Conservation (phyloP, 1,140 invertebrate genomes). For the Pristionchus pacificus region DNA sequence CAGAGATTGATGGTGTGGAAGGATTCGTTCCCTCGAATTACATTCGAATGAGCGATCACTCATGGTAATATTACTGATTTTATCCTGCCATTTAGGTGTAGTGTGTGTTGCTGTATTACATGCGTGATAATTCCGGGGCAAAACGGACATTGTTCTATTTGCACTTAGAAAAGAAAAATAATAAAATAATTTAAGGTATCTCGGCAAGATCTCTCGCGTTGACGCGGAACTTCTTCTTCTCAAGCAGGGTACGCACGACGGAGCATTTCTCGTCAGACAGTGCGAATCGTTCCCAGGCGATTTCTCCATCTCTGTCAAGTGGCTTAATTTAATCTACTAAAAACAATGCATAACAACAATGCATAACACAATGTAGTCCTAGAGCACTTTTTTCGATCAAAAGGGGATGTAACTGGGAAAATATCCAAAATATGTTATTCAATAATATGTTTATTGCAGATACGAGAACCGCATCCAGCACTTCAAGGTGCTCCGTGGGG, state of each 20-base stretch:
- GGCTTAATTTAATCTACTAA: too few relatives aligned
- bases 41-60: neutral
- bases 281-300: slow-evolving; percentile 98
- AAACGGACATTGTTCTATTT: too few relatives aligned
- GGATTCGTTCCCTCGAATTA: neutral
- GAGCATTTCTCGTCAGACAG: slow-evolving; percentile 93
- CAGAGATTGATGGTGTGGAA: neutral
- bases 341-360: too few relatives aligned
- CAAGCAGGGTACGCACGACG: slow-evolving; percentile 80
- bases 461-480: slow-evolving; percentile 95
- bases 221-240: slow-evolving; percentile 89
- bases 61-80: too few relatives aligned
- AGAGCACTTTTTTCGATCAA: too few relatives aligned
- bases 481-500: slow-evolving; percentile 94
- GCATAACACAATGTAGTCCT: too few relatives aligned
- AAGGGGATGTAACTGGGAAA: too few relatives aligned
- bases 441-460: slow-evolving; percentile 65
- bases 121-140: too few relatives aligned
- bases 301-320: slow-evolving; percentile 97
- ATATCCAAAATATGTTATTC: too few relatives aligned
- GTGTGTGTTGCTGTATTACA: too few relatives aligned
- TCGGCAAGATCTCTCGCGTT: slow-evolving; percentile 89
- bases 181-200: slow-evolving; percentile 90
- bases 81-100: too few relatives aligned
- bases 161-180: too few relatives aligned